Evolutionary conservation across 1,140 invertebrate genomes (phyloP), one percentile per base, ranked within the genome.

Genomic region (Oryctes rhinoceros): DNA sequence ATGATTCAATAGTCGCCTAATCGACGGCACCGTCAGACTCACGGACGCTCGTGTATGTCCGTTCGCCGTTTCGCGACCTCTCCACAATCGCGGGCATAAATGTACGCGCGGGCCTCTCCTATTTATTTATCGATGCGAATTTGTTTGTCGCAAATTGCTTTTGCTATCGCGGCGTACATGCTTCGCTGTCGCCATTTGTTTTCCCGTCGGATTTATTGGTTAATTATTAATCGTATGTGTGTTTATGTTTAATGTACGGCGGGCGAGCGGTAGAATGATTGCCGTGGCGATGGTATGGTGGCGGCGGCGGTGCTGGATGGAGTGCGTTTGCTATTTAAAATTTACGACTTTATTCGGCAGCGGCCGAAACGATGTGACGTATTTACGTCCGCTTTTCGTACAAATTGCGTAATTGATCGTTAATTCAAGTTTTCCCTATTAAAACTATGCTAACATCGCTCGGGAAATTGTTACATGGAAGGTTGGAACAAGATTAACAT

Each of bases 121-220:
- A 78, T 78, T 85, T 85, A 84, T 85, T 84, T 84, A 84, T 76
- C 81, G 81, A 59, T 76, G 81, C 78, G 84, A 86, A 87, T 87
- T 86, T 85, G 82, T 85, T 85, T 85, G 85, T 86, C 86, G 84
- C 86, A 85, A 87, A 87, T 87, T 85, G 86, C 85, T 80, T 82
- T 84, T 81, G 83, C 86, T 83, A 87, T 87, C 85, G 86, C 10
- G 20, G 65, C 65, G 65, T 86, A 86, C 86, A 86, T 84, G 85
- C 84, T 84, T 84, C 84, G 81, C 85, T 85, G 85, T 86, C 86
- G 85, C 84, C 86, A 85, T 86, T 86, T 84, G 84, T 86, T 86
- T 67, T 67, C 81, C 82, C 77, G 81, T 79, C 75, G 80, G 83
- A 86, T 86, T 86, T 86, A 86, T 84, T 81, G 84, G 85, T 84